These are phyloP conservation scores for Chaetops frenatus DNA, from an alignment of 2,113 vertebrate species.

Conservation along the genomic window DNA sequence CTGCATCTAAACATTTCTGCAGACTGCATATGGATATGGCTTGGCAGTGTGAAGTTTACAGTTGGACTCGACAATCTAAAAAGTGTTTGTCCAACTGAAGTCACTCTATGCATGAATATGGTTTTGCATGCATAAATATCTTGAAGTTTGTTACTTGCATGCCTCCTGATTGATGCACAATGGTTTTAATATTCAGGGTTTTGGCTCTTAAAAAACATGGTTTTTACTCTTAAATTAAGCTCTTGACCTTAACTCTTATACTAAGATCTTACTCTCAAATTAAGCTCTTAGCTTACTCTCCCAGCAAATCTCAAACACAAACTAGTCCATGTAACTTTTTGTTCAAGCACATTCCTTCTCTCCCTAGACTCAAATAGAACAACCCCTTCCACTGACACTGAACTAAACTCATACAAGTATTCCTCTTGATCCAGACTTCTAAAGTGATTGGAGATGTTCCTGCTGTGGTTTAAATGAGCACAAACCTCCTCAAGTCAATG, in stretches of 20 bases:
- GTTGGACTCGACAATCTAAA: not conserved
- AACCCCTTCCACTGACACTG: not conserved
- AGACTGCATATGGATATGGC: not conserved
- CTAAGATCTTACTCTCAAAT: not conserved
- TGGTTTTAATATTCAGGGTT: not conserved
- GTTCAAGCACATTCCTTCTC: not conserved
- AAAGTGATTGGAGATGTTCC: not conserved
- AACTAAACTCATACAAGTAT: not conserved
- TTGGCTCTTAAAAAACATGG: not conserved
- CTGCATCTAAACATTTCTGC: not conserved
- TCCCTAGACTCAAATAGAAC: not conserved
- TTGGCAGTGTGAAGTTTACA: not conserved
- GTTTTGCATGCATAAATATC: not conserved
- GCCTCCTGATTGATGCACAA: not conserved
- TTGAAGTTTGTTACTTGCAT: not conserved
- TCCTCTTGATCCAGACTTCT: not conserved
- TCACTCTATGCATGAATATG: not conserved
- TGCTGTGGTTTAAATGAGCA: not conserved
- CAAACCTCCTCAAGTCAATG: not conserved
- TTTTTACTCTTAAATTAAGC: not conserved
- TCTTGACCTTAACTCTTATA: not conserved
- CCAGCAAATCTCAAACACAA: not conserved
- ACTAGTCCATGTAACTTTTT: not conserved
- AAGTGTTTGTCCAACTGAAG: not conserved
- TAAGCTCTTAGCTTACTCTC: not conserved